phyloP scores from a whole-genome alignment of 2,797 vertebrate genomes.

The Phoeniculus purpureus region DNA sequence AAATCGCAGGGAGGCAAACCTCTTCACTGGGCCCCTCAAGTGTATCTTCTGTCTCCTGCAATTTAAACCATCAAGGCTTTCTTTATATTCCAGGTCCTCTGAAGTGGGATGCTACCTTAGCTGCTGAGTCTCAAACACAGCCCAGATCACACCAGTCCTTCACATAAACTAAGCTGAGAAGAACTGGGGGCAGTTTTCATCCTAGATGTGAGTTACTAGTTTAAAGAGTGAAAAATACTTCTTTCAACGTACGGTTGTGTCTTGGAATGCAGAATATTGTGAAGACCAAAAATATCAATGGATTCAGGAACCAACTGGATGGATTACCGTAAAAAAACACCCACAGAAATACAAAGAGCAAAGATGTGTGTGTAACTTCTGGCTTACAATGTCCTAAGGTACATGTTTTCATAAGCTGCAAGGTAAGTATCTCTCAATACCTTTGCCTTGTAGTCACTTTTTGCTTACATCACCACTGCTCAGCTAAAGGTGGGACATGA shows the following conservation, averaged over 20 bases:
- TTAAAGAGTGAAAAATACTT: background rate
- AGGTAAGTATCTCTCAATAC: background rate
- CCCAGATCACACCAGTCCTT: background rate
- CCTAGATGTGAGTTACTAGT: background rate
- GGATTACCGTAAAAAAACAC: background rate
- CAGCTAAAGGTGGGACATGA: background rate
- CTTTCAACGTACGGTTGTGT: background rate
- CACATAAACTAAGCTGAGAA: background rate
- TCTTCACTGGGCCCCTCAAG: background rate
- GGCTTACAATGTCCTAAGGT: background rate
- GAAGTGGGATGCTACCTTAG: background rate
- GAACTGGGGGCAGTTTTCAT: background rate
- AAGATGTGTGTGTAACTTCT: background rate
- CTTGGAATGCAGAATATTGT: background rate
- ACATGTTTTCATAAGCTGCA: background rate
- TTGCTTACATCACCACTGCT: background rate
- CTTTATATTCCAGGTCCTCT: background rate
- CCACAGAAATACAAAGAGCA: background rate
- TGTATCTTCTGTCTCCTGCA: background rate
- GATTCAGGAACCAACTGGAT: background rate
- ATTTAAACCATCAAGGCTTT: background rate
- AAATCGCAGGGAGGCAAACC: background rate
- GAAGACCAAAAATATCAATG: background rate
- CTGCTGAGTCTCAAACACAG: background rate
- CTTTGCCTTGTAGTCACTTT: background rate